Percentiles rank a stretch among this genome's conserved stretches.
Evolutionary conservation across 1,140 invertebrate genomes (phyloP).

Genomic region (Papilio aristodemus): DNA sequence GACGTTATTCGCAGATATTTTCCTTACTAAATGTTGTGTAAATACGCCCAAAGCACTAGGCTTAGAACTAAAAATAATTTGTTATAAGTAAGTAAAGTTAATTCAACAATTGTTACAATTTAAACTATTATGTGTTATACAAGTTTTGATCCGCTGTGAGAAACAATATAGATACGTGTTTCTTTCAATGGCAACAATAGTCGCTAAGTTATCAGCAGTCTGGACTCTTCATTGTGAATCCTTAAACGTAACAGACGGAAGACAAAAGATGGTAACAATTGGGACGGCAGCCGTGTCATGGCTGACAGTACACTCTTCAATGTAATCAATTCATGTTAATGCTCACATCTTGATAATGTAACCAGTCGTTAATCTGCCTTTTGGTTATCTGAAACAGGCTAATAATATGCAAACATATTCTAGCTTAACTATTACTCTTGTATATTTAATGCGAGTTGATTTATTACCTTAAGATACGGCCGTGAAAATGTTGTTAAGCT

Average conservation of each 20-base stretch:
- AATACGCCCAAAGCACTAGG: too few relatives aligned
- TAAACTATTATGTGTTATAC: not conserved
- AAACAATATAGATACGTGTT: not conserved
- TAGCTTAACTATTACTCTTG: not conserved
- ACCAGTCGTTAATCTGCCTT: not conserved
- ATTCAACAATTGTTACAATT: not conserved
- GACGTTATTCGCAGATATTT: not conserved
- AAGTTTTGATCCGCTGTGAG: not conserved
- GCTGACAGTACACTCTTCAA: not conserved
- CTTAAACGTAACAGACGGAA: constrained; percentile 4
- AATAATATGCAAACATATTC: constrained; percentile 13
- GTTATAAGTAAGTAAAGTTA: too few relatives aligned
- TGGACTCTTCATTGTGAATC: constrained; percentile 27
- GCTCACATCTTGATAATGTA: constrained; percentile 2
- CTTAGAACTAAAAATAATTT: too few relatives aligned
- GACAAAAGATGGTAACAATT: constrained; percentile 27
- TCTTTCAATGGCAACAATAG: constrained; percentile 7
- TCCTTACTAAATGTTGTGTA: not conserved
- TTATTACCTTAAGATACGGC: not conserved
- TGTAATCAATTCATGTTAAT: constrained; percentile 24
- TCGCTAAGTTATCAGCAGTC: constrained; percentile 25
- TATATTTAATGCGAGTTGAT: not conserved
- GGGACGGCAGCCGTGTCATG: constrained; percentile 8
- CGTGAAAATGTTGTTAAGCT: not conserved
- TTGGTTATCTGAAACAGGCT: constrained; percentile 5